phyloP scores from a whole-genome alignment of 1,140 invertebrate species.

The Formica selysi region DNA sequence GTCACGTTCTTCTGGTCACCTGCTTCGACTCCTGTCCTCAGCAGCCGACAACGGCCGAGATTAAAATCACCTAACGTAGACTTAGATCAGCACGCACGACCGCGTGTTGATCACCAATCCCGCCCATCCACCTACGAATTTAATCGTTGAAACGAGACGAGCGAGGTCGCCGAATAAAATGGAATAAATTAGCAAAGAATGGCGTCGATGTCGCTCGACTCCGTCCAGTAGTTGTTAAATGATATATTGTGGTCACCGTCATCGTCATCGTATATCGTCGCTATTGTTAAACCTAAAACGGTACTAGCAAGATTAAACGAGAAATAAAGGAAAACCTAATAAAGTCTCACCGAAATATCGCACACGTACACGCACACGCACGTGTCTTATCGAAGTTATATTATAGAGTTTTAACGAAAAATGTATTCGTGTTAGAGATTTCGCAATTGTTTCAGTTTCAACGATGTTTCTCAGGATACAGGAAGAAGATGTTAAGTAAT shows the following conservation, averaged over 20 bases:
- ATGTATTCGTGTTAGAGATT: constrained; percentile 52
- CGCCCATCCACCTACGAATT: constrained; percentile 57
- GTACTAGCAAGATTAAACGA: constrained; percentile 46
- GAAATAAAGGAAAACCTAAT: constrained; percentile 23
- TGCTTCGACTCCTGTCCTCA: constrained; percentile 86
- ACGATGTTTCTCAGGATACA: constrained; percentile 18
- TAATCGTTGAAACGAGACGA: constrained; percentile 75
- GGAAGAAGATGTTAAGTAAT: constrained; percentile 43
- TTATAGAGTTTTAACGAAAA: constrained; percentile 43
- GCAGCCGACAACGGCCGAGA: constrained; percentile 71
- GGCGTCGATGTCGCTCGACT: constrained; percentile 76
- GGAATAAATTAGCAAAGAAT: constrained; percentile 11
- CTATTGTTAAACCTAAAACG: constrained; percentile 65
- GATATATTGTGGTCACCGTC: constrained; percentile 68
- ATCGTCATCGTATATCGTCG: constrained; percentile 69
- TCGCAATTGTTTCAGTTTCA: constrained; percentile 23
- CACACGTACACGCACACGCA: constrained; percentile 62
- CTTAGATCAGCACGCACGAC: constrained; percentile 80
- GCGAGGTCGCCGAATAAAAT: constrained; percentile 69
- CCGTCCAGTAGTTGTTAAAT: constrained; percentile 77
- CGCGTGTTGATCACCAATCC: constrained; percentile 79
- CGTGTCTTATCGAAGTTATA: constrained; percentile 64
- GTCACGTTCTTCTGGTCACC: constrained; percentile 87
- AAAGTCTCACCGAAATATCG: constrained; percentile 31
- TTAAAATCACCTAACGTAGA: constrained; percentile 82